Evolutionary conservation across 2,888 invertebrate genomes (phyloP).

Genomic region (Elegia similella): DNA sequence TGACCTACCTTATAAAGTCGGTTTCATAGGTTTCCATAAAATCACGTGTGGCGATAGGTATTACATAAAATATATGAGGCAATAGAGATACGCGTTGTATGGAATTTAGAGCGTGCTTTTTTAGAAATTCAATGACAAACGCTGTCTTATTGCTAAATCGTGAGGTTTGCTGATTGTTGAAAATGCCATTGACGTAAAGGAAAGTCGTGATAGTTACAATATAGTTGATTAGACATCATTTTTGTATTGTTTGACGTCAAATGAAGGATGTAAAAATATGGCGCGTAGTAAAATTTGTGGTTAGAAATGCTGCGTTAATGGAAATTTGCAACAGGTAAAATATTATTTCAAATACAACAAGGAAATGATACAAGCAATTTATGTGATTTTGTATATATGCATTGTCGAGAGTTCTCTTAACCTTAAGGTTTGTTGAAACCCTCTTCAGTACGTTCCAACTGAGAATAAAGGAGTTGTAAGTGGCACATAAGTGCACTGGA

Average conservation of each 20-base stretch:
- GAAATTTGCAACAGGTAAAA: neutral
- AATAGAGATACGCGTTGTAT: neutral
- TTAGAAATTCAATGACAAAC: conserved; percentile 2
- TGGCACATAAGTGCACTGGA: neutral
- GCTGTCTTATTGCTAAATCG: conserved; percentile 5
- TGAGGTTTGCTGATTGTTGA: neutral
- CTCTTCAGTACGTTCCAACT: no score
- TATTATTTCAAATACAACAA: neutral
- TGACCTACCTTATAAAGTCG: neutral
- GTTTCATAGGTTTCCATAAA: neutral
- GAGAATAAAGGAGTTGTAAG: no score
- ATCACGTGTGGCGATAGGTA: neutral
- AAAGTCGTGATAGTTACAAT: neutral
- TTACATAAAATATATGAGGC: neutral
- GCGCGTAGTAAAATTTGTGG: neutral
- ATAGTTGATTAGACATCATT: neutral
- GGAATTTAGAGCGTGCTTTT: conserved; percentile 1
- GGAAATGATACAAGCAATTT: neutral
- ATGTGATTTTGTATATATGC: no score
- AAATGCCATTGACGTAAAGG: conserved; percentile 6
- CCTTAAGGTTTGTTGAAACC: no score
- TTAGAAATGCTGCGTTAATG: neutral
- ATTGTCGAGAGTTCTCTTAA: no score
- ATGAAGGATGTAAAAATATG: neutral
- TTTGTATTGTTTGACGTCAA: neutral